Evolutionary conservation across 2,113 vertebrate genomes (phyloP).

Genomic region (Pheucticus melanocephalus): DNA sequence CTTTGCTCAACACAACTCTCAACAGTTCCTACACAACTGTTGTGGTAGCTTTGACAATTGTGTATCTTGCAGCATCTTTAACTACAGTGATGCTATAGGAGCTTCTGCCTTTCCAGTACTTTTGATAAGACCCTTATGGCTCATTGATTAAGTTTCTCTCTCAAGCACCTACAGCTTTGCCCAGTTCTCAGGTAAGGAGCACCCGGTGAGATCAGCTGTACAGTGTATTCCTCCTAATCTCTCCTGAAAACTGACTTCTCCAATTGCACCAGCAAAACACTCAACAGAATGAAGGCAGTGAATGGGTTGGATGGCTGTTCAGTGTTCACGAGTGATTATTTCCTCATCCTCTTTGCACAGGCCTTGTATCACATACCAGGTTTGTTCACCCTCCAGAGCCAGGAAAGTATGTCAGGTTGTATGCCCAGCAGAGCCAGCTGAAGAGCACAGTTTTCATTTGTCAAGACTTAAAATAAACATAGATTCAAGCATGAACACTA

Average conservation of each 20-base stretch:
- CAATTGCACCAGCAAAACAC: neutral
- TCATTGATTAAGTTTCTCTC: neutral
- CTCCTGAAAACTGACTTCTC: neutral
- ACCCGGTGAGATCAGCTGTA: neutral
- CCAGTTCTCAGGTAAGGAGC: neutral
- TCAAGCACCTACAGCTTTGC: neutral
- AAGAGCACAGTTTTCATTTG: neutral
- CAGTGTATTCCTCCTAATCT: neutral
- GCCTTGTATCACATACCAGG: neutral
- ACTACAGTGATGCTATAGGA: neutral
- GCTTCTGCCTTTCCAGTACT: neutral
- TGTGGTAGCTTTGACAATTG: neutral
- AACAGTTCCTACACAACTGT: neutral
- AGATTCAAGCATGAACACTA: rapidly evolving
- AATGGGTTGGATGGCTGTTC: neutral
- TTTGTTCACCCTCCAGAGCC: neutral
- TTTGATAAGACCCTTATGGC: neutral
- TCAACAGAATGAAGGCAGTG: neutral
- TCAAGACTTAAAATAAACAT: neutral
- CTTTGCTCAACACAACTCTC: neutral
- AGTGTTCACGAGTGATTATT: neutral
- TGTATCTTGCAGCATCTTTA: neutral
- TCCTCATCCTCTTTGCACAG: neutral
- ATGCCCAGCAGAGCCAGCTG: neutral
- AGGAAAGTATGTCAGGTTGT: neutral